These are phyloP conservation scores for Carterocephalus palaemon DNA, from an alignment of 2,888 invertebrate genomes.

Conservation along the genomic window DNA sequence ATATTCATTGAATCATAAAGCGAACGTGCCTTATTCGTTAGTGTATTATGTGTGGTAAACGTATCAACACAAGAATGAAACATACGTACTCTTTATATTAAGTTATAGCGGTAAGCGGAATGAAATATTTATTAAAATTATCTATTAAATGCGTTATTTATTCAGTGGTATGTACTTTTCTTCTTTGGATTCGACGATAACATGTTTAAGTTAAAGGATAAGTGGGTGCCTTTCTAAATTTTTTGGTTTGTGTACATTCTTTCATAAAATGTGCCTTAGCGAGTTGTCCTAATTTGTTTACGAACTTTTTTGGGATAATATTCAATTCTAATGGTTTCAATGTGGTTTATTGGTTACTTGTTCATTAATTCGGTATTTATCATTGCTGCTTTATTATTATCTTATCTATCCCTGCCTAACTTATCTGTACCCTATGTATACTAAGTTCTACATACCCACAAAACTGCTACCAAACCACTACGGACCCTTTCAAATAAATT, in stretches of 20 bases:
- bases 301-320: constrained; percentile 6
- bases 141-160: constrained; percentile 8
- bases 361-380: constrained; percentile 26
- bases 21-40: constrained; percentile 14
- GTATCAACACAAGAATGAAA: constrained; percentile 70
- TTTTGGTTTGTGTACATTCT: constrained; percentile 41
- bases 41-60: constrained; percentile 66
- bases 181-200: constrained; percentile 2
- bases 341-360: constrained; percentile 6
- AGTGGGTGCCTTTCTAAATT: constrained; percentile 61
- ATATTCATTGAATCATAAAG: constrained; percentile 22
- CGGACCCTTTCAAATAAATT: background rate
- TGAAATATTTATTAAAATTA: constrained; percentile 36
- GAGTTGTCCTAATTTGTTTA: constrained; percentile 32
- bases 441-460: constrained; percentile 6
- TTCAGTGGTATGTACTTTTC: background rate
- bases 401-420: constrained; percentile 38
- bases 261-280: constrained; percentile 34
- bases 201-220: constrained; percentile 1
- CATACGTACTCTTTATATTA: constrained; percentile 65
- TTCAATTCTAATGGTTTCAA: background rate
- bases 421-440: constrained; percentile 32
- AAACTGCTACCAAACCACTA: background rate
- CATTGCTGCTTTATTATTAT: constrained; percentile 38
- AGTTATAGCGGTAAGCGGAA: constrained; percentile 63